Evolutionary conservation across 1,140 invertebrate genomes (phyloP), one percentile per base, ranked within the genome.

Genomic region (Drosophila equinoxialis): DNA sequence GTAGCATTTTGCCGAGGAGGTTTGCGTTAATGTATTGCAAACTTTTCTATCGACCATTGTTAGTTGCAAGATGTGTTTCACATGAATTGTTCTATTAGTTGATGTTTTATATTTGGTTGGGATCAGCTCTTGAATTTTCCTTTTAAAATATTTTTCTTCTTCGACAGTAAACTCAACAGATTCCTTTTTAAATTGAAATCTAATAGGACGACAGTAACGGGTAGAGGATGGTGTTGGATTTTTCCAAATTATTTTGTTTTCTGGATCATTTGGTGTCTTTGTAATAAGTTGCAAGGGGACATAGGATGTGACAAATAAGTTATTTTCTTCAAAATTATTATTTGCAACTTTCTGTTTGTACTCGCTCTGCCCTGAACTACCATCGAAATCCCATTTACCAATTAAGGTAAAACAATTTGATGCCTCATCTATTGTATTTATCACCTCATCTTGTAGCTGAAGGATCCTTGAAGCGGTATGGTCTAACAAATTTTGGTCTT

Each of bases 291-390:
- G 48, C 20, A 54, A 14, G 10, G 62, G 62, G 39, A 65, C 48
- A 65, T 54, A 65, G 35, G 35, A 65, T 37, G 63, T 65, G 20
- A 55, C 33, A 57, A 57, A 65, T 14, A 65, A 55, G 35, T 4
- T 30, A 65, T 37, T 55, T 51, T 65, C 48, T 55, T 65, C 17
- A 30, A 54, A 65, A 55, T 39, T 41, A 65, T 65, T 55, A 41
- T 54, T 54, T 39, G 41, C 17, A 65, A 65, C 20, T 55, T 55
- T 65, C 41, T 65, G 23, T 26, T 65, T 65, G 62, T 37, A 10
- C 35, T 37, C 10, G 35, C 35, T 10, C 35, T 37, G 35, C 35
- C 35, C 35, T 37, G 35, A 37, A 37, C 35, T 37, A 37, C 7
- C 35, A 30, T 37, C 35, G 8, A 51, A 14, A 17, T 23, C 30